Evolutionary conservation across 2,797 vertebrate species (phyloP), one percentile per base, ranked within the genome.

Genomic region (Falco berigora): DNA sequence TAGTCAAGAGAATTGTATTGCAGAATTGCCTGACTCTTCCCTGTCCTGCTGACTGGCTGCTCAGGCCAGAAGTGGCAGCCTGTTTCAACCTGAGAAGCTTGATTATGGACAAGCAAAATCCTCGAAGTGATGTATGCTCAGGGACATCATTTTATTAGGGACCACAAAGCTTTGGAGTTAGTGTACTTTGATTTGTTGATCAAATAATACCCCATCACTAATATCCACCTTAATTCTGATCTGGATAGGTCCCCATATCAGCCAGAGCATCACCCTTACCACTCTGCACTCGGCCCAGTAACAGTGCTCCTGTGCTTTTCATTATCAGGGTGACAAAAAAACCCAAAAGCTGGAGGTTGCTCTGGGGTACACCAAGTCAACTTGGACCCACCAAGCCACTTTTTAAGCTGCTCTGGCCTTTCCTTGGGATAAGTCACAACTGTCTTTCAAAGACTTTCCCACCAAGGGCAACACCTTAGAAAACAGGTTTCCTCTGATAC

Each of bases 261-360:
- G 40, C 59, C 49, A 82, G n/a, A 74, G n/a, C 27, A 42, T 19
- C 27, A 32, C 7, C 21, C 36, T 63, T 44, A 24, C 25, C 2
- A 4, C 16, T 75, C 9, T 21, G 10, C 0, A 0, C 7, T 63
- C 18, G 9, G 3, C 7, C 23, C 15, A 21, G 42, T n/a, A 63
- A 53, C 0, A 1, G 9, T n/a, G 12, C 5, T 61, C 28, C 36
- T 38, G 22, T 44, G 49, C 13, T 38, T 79, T 91, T 52, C 20
- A n/a, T 8, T 58, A 49, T 32, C 32, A 55, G 20, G 7, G 28
- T 53, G 91, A 24, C 40, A 77, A 77, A 90, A 18, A 16, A 36
- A 68, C 15, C 42, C 42, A 72, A 32, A 40, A 74, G 10, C 63
- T 52, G 32, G 23, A 66, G 19, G 20, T 77, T 56, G 18, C 52